Evolutionary conservation across 2,113 vertebrate genomes (phyloP).

Genomic region (Petrocephalus microphthalmus): DNA sequence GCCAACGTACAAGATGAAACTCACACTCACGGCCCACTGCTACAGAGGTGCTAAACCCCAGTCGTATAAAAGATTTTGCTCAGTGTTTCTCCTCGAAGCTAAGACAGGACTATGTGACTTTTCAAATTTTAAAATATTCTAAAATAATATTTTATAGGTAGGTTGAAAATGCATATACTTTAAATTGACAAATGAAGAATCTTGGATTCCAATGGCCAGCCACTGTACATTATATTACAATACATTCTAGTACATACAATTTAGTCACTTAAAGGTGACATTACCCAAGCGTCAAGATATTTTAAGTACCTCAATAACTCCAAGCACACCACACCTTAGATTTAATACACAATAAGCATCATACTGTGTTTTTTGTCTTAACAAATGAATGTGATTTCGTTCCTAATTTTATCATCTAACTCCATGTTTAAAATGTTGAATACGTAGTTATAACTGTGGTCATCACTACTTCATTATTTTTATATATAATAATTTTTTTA

Average conservation of each 20-base stretch:
- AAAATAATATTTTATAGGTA: background rate
- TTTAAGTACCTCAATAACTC: background rate
- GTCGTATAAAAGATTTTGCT: background rate
- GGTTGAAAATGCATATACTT: background rate
- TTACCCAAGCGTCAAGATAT: background rate
- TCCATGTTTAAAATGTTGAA: background rate
- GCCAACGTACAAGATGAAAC: constrained; percentile 38
- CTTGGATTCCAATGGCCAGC: background rate
- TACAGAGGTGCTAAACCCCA: constrained; percentile 5
- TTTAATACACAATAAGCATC: background rate
- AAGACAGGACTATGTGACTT: background rate
- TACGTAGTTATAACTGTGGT: background rate
- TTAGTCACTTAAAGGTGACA: background rate
- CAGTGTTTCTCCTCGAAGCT: background rate
- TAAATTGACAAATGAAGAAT: background rate
- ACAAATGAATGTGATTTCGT: background rate
- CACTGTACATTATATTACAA: background rate
- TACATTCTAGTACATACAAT: too few species aligned
- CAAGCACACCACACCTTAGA: background rate
- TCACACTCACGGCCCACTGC: constrained; percentile 24
- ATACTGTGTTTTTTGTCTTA: background rate
- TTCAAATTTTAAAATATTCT: background rate
- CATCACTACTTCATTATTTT: background rate
- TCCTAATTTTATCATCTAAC: background rate
- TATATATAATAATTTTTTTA: background rate